phyloP scores from a whole-genome alignment of 1,140 invertebrate genomes.

The Vollenhovia emeryi region DNA sequence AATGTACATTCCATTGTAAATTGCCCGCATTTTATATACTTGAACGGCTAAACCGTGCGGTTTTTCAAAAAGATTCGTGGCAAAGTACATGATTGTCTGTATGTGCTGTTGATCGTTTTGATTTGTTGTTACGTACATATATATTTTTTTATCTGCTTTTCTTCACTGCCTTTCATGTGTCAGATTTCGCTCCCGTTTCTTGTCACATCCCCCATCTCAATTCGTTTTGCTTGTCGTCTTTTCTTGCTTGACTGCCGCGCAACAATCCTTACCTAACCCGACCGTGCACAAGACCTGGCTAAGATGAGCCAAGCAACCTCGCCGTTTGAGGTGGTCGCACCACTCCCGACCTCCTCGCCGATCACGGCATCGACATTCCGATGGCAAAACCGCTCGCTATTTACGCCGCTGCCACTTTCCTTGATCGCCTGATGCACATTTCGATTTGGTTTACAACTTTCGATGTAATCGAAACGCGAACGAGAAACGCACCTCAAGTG shows the following conservation, averaged over 20 bases:
- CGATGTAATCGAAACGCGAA: conserved; percentile 13
- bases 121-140: conserved; percentile 14
- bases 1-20: neutral
- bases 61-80: neutral
- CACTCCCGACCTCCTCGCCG: conserved; percentile 51
- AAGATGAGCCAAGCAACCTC: conserved; percentile 35
- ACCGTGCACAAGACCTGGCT: conserved; percentile 31
- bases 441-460: conserved; percentile 56
- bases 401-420: conserved; percentile 61
- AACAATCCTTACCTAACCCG: conserved; percentile 59
- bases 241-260: conserved; percentile 51
- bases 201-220: conserved; percentile 56
- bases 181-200: conserved; percentile 53
- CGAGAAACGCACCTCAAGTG: conserved; percentile 19
- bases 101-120: conserved; percentile 6
- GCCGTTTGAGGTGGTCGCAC: conserved; percentile 38
- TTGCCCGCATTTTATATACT: neutral
- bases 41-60: neutral
- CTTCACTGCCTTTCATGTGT: conserved; percentile 60
- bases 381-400: conserved; percentile 61
- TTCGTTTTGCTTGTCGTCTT: conserved; percentile 47
- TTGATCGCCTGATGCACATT: conserved; percentile 32
- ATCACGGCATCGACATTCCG: conserved; percentile 44
- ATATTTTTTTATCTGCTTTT: conserved; percentile 49
- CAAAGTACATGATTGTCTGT: conserved; percentile 7